Evolutionary conservation across 2,113 vertebrate species (phyloP).

Genomic region (Azemiops feae): DNA sequence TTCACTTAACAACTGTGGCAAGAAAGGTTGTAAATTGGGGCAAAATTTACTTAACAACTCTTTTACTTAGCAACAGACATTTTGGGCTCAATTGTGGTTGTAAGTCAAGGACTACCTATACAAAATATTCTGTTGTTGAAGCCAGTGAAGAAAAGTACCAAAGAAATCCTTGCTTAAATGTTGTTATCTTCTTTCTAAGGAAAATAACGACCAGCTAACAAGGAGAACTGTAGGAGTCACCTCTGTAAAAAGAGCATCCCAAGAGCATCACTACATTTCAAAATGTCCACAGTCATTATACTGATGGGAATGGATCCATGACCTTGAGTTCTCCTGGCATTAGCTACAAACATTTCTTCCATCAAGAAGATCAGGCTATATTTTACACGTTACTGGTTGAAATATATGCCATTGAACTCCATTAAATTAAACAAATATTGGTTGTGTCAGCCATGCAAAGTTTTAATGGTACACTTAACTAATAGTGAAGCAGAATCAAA

Average conservation of each 20-base stretch:
- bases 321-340: constrained; percentile 19
- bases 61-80: not conserved
- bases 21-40: not conserved
- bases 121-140: not conserved
- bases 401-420: constrained; percentile 32
- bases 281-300: not conserved
- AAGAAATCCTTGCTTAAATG: not conserved
- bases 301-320: constrained; percentile 22
- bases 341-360: constrained; percentile 35
- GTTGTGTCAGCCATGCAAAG: constrained; percentile 43
- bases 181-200: not conserved
- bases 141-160: not conserved
- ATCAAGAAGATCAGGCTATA: not conserved
- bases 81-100: not conserved
- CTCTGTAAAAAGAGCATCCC: not conserved
- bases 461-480: constrained; percentile 57
- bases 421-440: constrained; percentile 58
- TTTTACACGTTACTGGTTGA: constrained; percentile 50
- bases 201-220: not conserved
- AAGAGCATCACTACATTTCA: not conserved
- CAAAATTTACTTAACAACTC: not conserved
- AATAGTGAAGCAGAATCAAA: constrained; percentile 44
- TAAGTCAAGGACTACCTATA: not conserved
- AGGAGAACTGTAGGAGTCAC: not conserved
- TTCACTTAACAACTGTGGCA: not conserved